Evolutionary conservation across 92 coral and sea anemone species (phyloP), one percentile per base, ranked within the genome.

Genomic region (Micromussa lordhowensis): DNA sequence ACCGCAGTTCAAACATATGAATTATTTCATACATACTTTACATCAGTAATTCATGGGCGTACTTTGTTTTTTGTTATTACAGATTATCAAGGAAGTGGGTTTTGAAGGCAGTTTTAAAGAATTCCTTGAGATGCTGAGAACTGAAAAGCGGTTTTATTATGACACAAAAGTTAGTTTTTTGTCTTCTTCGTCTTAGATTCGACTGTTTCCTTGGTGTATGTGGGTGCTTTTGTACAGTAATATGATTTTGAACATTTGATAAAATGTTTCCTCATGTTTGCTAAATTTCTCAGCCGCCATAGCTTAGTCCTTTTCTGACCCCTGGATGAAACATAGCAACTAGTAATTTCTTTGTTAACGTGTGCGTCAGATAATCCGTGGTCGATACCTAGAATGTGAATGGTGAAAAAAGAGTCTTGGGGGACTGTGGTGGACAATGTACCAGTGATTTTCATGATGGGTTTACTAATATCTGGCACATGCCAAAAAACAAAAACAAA

Each of bases 71-170:
- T 3, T 82, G 40, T 61, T 75, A 0, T 35, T 64, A 0, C 77
- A 97, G 99, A 91, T 97, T 77, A 90, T 92, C 84, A 90, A 93
- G 74, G 90, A 90, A 14, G 95, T 95, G 51, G 96, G 95, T 3
- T 97, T 91, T 89, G 80, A 90, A 29, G 99, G 99, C 34, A 90
- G 77, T 38, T 83, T 97, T 38, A 94, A 94, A 63, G 95, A 94
- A 72, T 97, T 97, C 75, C 21, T 93, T 18, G 81, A 89, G 61
- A 87, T 89, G 91, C 72, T 97, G 87, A 91, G 95, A 64, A 90
- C 89, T 12, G 98, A 97, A 54, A 91, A 91, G 53, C 94, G 89
- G 16, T 95, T 95, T 81, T 97, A 96, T 92, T 93, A 86, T 74
- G 95, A 91, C 68, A 92, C 92, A 30, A 93, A 95, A 86, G 99